Conservation (phyloP, 2,113 vertebrate species). For the Motacilla alba region DNA sequence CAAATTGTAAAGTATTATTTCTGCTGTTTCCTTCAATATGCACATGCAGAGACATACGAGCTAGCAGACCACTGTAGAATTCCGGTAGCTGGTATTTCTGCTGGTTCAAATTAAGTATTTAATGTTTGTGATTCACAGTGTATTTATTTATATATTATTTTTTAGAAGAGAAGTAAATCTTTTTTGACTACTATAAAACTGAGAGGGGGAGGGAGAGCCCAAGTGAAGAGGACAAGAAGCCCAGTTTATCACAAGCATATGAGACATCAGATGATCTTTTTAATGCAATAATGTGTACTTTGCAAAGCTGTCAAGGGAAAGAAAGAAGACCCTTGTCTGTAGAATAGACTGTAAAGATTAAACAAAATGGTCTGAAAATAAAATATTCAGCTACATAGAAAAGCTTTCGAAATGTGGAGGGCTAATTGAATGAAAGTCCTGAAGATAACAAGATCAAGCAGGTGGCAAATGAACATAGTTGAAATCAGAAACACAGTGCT, state of each 20-base stretch:
- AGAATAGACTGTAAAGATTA: neutral
- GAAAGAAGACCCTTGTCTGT: neutral
- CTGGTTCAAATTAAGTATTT: conserved; percentile 37
- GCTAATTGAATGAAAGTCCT: neutral
- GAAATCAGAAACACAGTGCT: neutral
- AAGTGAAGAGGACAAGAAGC: neutral
- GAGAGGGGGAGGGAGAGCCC: neutral
- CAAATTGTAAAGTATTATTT: conserved; percentile 63
- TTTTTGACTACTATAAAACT: conserved; percentile 1
- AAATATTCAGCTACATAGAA: neutral
- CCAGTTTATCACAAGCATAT: neutral
- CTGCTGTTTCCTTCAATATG: conserved; percentile 48
- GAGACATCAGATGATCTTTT: neutral
- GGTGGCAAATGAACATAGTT: neutral
- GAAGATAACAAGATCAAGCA: neutral
- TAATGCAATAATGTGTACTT: neutral
- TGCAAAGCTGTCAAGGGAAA: neutral
- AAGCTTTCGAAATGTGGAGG: neutral
- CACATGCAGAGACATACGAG: neutral
- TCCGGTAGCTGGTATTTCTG: conserved; percentile 35
- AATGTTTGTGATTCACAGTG: conserved; percentile 15
- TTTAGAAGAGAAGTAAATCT: conserved; percentile 27
- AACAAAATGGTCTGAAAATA: neutral
- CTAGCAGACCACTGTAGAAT: conserved; percentile 34
- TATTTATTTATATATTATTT: conserved; percentile 49